phyloP scores from a whole-genome alignment of 2,113 vertebrate species.

The Jaculus jaculus region DNA sequence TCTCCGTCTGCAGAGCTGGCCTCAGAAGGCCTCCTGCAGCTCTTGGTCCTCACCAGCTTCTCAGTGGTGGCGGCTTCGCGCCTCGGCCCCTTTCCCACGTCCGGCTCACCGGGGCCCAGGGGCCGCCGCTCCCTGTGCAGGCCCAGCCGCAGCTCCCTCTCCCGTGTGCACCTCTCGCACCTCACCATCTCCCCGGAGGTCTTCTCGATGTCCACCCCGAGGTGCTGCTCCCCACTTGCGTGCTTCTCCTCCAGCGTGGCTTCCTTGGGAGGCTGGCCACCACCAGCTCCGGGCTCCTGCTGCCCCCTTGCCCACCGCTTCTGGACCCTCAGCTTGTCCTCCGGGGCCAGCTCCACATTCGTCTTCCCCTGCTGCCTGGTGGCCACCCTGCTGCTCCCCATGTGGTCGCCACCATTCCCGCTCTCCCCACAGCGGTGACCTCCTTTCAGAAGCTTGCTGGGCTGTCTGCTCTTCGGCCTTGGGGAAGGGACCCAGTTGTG shows the following conservation, averaged over 20 bases:
- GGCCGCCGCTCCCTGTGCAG: conserved; percentile 74
- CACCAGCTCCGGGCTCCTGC: conserved; percentile 70
- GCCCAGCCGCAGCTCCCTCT: conserved; percentile 77
- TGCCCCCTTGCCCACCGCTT: conserved; percentile 82
- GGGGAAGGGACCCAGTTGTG: conserved; percentile 88
- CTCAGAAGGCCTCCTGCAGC: conserved; percentile 71
- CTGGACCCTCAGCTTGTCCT: conserved; percentile 78
- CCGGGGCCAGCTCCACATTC: conserved; percentile 62
- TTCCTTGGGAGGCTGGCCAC: conserved; percentile 68
- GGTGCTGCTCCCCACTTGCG: conserved; percentile 73
- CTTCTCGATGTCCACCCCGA: conserved; percentile 76
- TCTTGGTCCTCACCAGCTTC: conserved; percentile 78
- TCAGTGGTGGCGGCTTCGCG: conserved; percentile 58
- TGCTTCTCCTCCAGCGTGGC: conserved; percentile 63
- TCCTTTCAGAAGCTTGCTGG: conserved; percentile 85
- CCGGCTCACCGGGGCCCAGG: conserved; percentile 75
- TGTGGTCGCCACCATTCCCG: conserved; percentile 44
- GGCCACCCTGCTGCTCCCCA: conserved; percentile 49
- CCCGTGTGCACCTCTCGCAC: conserved; percentile 83
- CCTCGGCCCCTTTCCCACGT: conserved; percentile 27
- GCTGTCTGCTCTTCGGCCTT: conserved; percentile 80
- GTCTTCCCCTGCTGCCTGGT: conserved; percentile 75
- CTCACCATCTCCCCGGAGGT: conserved; percentile 71
- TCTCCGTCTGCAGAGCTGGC: conserved; percentile 66
- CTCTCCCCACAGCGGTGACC: conserved; percentile 85